Percentiles rank a stretch among this genome's conserved stretches.
phyloP scores from a whole-genome alignment of 2,113 vertebrate genomes.

The Eira barbara region DNA sequence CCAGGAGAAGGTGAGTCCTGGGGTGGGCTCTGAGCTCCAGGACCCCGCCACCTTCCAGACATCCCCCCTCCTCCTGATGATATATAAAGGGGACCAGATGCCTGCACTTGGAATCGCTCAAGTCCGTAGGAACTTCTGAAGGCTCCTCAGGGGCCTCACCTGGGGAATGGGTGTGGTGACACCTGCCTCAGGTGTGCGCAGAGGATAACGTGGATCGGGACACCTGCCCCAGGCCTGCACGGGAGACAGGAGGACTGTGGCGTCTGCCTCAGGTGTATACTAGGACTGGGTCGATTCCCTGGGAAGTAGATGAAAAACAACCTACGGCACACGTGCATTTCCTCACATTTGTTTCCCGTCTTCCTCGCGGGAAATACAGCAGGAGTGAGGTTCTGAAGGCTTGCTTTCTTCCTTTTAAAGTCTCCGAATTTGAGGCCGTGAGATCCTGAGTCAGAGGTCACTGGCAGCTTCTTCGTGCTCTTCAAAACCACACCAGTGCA shows the following conservation, averaged over 20 bases:
- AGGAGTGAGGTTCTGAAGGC: not conserved
- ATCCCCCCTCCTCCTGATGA: not conserved
- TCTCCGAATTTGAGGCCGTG: not conserved
- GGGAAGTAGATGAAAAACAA: not conserved
- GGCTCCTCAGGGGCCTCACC: not conserved
- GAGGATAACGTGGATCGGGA: not conserved
- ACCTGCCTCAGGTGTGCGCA: not conserved
- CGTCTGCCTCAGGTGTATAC: not conserved
- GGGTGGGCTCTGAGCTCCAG: not conserved
- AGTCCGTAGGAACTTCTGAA: not conserved
- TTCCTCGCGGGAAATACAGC: not conserved
- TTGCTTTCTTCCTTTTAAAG: not conserved
- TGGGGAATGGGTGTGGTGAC: too few species aligned
- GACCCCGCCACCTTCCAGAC: fast-evolving
- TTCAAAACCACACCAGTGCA: fast-evolving
- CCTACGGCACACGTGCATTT: fast-evolving
- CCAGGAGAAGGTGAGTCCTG: not conserved
- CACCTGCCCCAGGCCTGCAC: not conserved
- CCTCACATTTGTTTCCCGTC: not conserved
- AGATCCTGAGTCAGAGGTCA: not conserved
- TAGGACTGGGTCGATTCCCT: fast-evolving
- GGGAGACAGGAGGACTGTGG: too few species aligned
- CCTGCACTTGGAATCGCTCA: not conserved
- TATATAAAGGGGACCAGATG: fast-evolving
- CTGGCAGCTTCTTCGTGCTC: not conserved